Evolutionary conservation across 2,888 invertebrate species (phyloP), one percentile per base, ranked within the genome.

Genomic region (Phania funesta): DNA sequence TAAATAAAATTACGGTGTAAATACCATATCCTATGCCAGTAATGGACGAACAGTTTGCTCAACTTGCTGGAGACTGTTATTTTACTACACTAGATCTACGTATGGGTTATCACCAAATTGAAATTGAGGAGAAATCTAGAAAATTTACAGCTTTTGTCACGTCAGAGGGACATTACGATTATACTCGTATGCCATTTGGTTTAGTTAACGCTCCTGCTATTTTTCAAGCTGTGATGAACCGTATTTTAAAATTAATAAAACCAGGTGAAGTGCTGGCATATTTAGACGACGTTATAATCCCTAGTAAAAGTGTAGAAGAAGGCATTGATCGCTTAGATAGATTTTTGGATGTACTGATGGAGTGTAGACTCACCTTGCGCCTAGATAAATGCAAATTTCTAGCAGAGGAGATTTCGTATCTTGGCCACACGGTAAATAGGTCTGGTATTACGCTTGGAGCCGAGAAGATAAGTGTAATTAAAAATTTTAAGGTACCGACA

Each of bases 1-100:
- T 78, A 7, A 81, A 78, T 18, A 44, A 16, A 0, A 67, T 54
- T 3, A 80, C 81, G 9, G 9, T n/a, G 6, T 75, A 79, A 46
- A 67, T 16, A 4, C 60, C 83, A 38, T 68, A 78, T 22, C 79
- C 83, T 1, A 81, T 83, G 73, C 83, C 79, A 4, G 65, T 79
- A 9, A 60, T 84, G 35, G 81, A 83, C 8, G 81, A 84, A 24
- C 76, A 70, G n/a, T 80, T 46, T 8, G 64, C 64, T 3, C 48
- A 64, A 9, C 26, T 62, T 5, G 29, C 62, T 3, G 46, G 13
- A 13, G 68, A 68, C n/a, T 9, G n/a, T 76, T 6, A 48, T 44
- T 78, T 76, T 50, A 54, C 79, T 1, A 50, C 22, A 0, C 9
- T 65, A 6, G 65, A 67, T 38, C n/a, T 50, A 0, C 7, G 20